Evolutionary conservation across 2,888 invertebrate species (phyloP), one percentile per base, ranked within the genome.

Genomic region (Scelioninae gen. 2): DNA sequence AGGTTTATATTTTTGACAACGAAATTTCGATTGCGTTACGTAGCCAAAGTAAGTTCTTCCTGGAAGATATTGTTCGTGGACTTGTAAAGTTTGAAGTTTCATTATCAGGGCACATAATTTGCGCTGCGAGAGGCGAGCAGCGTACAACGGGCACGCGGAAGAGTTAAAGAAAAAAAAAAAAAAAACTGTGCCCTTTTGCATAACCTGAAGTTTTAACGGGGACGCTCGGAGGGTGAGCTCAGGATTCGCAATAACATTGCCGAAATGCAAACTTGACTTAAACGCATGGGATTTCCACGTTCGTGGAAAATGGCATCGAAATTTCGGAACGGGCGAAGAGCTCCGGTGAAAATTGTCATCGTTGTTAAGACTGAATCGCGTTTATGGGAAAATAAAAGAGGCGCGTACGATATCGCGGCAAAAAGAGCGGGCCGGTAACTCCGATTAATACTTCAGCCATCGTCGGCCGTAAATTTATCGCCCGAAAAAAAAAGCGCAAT

Each of bases 181-280:
- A n/a, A n/a, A n/a, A n/a, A n/a, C n/a, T n/a, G n/a, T n/a, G n/a
- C n/a, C n/a, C n/a, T n/a, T n/a, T n/a, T n/a, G n/a, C n/a, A n/a
- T n/a, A n/a, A n/a, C n/a, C n/a, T n/a, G n/a, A n/a, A n/a, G n/a
- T n/a, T n/a, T n/a, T n/a, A n/a, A n/a, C n/a, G n/a, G 15, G 18
- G 25, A 43, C 22, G 16, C 28, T 52, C 33, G 53, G 13, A 55
- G 35, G 48, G 48, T 41, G 57, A 61, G 41, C 57, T 63, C 50
- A 57, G 55, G n/a, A 70, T 70, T 55, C 48, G 48, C 25, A 63
- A 70, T 70, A 70, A 63, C 45, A 68, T 33, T 55, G 55, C 43
- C 63, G 63, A 61, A 70, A 70, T 70, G 55, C 63, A 63, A 55
- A 61, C 69, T 61, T 53, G 13, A 11, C 46, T 55, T 28, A 41